phyloP scores from a whole-genome alignment of 2,113 vertebrate genomes.

The Bettongia penicillata region DNA sequence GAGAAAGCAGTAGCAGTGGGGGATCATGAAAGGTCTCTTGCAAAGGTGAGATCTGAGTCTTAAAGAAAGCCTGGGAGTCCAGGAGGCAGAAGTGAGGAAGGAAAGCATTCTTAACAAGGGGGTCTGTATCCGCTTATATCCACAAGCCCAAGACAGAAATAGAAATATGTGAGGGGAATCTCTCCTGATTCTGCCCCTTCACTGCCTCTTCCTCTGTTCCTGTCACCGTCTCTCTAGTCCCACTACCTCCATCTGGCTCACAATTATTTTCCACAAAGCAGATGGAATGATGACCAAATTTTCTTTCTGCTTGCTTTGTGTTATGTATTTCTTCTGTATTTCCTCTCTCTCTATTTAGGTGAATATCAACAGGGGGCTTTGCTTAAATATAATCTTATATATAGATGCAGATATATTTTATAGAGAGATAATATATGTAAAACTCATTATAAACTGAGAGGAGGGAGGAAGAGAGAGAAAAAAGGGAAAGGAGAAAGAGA shows the following conservation, averaged over 20 bases:
- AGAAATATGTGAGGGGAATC: neutral
- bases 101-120: neutral
- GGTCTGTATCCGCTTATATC: neutral
- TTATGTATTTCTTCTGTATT: slow-evolving; percentile 15
- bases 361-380: neutral
- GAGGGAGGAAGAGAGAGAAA: neutral
- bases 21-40: neutral
- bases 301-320: neutral
- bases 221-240: slow-evolving; percentile 45
- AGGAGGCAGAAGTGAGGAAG: neutral
- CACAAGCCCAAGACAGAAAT: neutral
- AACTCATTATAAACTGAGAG: neutral
- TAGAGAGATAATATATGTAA: neutral
- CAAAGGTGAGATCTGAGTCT: neutral
- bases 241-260: slow-evolving; percentile 53
- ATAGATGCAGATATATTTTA: neutral
- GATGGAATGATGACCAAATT: slow-evolving; percentile 48
- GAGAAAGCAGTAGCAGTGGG: neutral
- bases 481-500: neutral
- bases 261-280: slow-evolving; percentile 53
- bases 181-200: slow-evolving; percentile 36
- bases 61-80: neutral
- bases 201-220: slow-evolving; percentile 34
- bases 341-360: slow-evolving; percentile 36
- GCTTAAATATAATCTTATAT: neutral